Percentiles rank a stretch among this genome's conserved stretches.
Evolutionary conservation across 2,113 vertebrate genomes (phyloP).

Genomic region (Notechis scutatus): DNA sequence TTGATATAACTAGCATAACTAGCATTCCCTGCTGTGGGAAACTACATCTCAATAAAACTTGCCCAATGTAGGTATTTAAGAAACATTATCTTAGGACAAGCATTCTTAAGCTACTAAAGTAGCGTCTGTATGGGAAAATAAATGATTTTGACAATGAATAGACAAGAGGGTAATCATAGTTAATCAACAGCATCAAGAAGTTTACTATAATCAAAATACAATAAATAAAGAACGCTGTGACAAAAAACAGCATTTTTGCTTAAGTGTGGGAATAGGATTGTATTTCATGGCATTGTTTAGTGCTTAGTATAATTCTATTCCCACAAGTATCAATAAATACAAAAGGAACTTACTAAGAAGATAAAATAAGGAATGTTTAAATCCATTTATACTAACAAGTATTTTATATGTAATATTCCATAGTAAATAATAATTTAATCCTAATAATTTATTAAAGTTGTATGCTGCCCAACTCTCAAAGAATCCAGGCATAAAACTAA

Average conservation of each 20-base stretch:
- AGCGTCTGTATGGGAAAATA: neutral
- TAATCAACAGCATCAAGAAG: neutral
- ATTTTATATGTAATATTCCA: neutral
- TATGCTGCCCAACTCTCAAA: neutral
- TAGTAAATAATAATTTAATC: neutral
- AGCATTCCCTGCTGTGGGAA: neutral
- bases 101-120: neutral
- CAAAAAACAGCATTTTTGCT: neutral
- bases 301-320: slow-evolving; percentile 17
- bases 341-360: slow-evolving; percentile 3
- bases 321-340: neutral
- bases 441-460: neutral
- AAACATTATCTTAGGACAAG: neutral
- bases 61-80: neutral
- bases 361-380: neutral
- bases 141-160: neutral
- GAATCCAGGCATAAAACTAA: neutral
- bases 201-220: neutral
- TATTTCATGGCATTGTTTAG: neutral
- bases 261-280: neutral
- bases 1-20: neutral
- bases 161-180: neutral
- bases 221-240: neutral
- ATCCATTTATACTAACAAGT: neutral
- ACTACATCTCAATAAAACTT: neutral